These are phyloP conservation scores for Muscicapa comitata DNA, from an alignment of 2,797 vertebrate genomes.

Conservation along the genomic window DNA sequence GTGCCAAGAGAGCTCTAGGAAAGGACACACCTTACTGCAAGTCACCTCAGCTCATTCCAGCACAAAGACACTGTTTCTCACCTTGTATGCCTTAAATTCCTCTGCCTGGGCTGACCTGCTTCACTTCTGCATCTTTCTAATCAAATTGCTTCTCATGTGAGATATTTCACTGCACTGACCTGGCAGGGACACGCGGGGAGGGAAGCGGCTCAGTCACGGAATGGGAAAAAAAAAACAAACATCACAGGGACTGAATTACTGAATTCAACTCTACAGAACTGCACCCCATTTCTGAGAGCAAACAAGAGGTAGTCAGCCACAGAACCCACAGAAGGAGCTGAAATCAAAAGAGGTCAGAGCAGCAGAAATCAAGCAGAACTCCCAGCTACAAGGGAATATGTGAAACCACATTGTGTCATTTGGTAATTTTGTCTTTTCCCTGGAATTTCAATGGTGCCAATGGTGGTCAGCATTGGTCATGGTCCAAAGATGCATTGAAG, in stretches of 20 bases:
- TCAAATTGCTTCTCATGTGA: neutral
- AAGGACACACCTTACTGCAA: neutral
- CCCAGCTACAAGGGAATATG: neutral
- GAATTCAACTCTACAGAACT: neutral
- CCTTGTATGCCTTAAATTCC: neutral
- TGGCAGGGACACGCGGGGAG: neutral
- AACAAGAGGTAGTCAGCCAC: neutral
- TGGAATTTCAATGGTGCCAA: conserved; percentile 25
- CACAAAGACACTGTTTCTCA: neutral
- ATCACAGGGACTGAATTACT: neutral
- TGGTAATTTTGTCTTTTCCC: neutral
- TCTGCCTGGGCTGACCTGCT: neutral
- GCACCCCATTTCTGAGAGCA: neutral
- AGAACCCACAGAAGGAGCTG: conserved; percentile 34
- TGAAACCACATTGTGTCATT: neutral
- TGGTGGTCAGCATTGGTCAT: neutral
- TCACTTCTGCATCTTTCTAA: neutral
- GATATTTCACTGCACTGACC: neutral
- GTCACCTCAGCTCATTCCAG: neutral
- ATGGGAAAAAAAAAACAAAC: neutral
- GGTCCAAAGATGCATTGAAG: conserved; percentile 18
- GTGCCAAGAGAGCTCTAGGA: neutral
- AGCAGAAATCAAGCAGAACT: conserved; percentile 36
- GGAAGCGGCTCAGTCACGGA: neutral
- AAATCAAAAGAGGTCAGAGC: conserved; percentile 46